These are phyloP conservation scores for Heliconius sara DNA, from an alignment of 2,888 invertebrate species.

Conservation along the genomic window DNA sequence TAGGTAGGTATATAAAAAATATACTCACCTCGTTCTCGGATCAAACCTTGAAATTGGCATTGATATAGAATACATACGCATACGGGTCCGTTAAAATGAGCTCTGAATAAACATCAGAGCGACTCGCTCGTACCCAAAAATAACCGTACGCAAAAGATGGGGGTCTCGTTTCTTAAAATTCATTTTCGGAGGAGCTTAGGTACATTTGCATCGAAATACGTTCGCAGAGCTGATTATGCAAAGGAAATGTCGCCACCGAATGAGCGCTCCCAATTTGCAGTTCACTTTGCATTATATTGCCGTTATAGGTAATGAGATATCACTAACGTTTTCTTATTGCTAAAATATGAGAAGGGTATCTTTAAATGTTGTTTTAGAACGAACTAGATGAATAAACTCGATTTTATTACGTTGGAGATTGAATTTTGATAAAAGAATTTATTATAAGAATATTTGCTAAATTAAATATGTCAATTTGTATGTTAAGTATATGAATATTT, in stretches of 20 bases:
- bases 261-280: slow-evolving; percentile 68
- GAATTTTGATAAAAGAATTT: slow-evolving; percentile 8
- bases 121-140: slow-evolving; percentile 40
- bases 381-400: neutral
- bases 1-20: neutral
- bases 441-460: neutral
- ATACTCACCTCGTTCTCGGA: neutral
- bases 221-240: slow-evolving; percentile 72
- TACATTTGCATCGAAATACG: slow-evolving; percentile 73
- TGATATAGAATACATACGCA: slow-evolving; percentile 22
- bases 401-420: slow-evolving; percentile 5
- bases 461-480: slow-evolving; percentile 5
- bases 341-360: slow-evolving; percentile 21
- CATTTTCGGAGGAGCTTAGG: slow-evolving; percentile 55
- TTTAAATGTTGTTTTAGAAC: neutral
- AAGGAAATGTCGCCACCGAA: slow-evolving; percentile 61
- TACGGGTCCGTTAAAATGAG: slow-evolving; percentile 30
- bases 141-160: slow-evolving; percentile 44
- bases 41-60: slow-evolving; percentile 29
- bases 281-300: slow-evolving; percentile 62
- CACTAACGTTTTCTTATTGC: slow-evolving; percentile 50
- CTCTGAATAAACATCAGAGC: slow-evolving; percentile 32
- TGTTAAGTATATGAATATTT: neutral
- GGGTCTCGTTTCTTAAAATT: slow-evolving; percentile 59
- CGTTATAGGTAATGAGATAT: slow-evolving; percentile 59